phyloP scores from a whole-genome alignment of 2,113 vertebrate genomes.

The Hoplias malabaricus region DNA sequence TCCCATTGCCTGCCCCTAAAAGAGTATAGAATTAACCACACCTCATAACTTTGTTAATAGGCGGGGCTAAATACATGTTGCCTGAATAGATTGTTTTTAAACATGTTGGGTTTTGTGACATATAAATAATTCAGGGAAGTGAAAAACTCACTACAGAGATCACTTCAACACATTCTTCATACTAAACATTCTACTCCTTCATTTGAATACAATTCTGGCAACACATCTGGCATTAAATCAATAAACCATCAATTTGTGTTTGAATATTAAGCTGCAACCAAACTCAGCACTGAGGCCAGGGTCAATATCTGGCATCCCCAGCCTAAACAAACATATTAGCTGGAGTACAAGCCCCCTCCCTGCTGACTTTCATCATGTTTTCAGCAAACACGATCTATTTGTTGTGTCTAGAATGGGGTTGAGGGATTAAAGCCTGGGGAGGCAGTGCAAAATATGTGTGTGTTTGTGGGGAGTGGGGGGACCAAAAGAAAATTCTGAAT shows the following conservation, averaged over 20 bases:
- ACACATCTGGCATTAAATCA: background rate
- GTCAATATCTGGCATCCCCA: conserved; percentile 6
- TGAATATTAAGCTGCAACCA: conserved; percentile 8
- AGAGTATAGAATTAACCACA: too few relatives aligned
- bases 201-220: background rate
- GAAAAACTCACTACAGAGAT: background rate
- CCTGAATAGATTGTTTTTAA: too few relatives aligned
- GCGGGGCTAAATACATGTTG: too few relatives aligned
- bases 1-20: too few relatives aligned
- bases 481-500: too few relatives aligned
- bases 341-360: conserved; percentile 13
- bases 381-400: background rate
- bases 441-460: too few relatives aligned
- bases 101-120: too few relatives aligned
- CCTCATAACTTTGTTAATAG: too few relatives aligned
- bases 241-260: conserved; percentile 15
- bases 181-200: too few relatives aligned
- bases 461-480: too few relatives aligned
- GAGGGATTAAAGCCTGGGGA: background rate
- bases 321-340: conserved; percentile 14
- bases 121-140: too few relatives aligned
- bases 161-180: too few relatives aligned
- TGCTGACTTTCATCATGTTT: background rate
- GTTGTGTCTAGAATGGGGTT: background rate
- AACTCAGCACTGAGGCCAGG: background rate